These are phyloP conservation scores for Drosophila fuyamai DNA, from an alignment of 1,140 invertebrate genomes.

Conservation along the genomic window DNA sequence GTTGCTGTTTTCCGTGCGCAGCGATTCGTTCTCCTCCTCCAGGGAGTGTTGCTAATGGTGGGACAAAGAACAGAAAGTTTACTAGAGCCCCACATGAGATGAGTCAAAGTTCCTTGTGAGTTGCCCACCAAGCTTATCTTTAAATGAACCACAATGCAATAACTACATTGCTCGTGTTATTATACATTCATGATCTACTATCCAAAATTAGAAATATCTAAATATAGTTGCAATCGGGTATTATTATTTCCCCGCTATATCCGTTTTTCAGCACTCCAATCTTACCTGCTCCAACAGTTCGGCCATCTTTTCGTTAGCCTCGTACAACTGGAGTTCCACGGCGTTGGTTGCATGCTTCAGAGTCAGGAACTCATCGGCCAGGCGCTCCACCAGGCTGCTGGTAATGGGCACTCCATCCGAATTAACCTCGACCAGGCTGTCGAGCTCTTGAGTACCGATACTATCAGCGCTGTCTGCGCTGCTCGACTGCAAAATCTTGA, in stretches of 20 bases:
- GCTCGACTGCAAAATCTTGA: slow-evolving; percentile 73
- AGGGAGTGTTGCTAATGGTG: slow-evolving; percentile 65
- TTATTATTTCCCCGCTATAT: too few relatives aligned
- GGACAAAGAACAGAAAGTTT: background rate
- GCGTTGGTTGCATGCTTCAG: slow-evolving; percentile 71
- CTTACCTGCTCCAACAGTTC: slow-evolving; percentile 81
- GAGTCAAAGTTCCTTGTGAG: too few relatives aligned
- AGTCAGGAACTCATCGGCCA: slow-evolving; percentile 73
- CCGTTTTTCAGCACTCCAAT: background rate
- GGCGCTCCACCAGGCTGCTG: slow-evolving; percentile 63
- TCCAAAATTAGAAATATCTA: too few relatives aligned
- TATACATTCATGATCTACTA: too few relatives aligned
- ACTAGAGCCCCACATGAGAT: background rate
- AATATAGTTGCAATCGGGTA: too few relatives aligned
- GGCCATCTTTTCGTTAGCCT: slow-evolving; percentile 84
- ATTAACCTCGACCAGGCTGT: slow-evolving; percentile 71
- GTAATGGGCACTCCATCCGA: slow-evolving; percentile 56
- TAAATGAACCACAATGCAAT: too few relatives aligned
- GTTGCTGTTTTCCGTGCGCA: slow-evolving; percentile 79
- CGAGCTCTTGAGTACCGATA: slow-evolving; percentile 56
- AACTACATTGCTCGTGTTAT: too few relatives aligned
- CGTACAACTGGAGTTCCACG: slow-evolving; percentile 82
- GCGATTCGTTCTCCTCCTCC: slow-evolving; percentile 79
- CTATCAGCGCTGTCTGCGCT: slow-evolving; percentile 53
- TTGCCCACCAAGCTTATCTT: too few relatives aligned